Percentiles rank a stretch among this genome's conserved stretches.
These are phyloP conservation scores for Oreochromis grahami DNA, from an alignment of 2,797 vertebrate species.

Conservation along the genomic window DNA sequence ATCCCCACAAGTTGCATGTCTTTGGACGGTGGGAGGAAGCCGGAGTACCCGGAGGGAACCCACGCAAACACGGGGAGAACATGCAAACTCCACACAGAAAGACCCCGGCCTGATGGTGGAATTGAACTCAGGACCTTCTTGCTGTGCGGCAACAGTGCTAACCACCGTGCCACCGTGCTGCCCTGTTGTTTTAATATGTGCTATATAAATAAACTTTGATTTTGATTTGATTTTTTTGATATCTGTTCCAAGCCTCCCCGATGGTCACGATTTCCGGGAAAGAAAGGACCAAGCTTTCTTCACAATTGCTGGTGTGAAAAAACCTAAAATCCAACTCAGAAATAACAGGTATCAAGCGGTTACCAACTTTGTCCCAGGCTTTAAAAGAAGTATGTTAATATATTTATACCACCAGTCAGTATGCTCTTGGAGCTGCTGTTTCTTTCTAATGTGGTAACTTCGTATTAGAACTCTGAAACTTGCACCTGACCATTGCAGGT, in stretches of 20 bases:
- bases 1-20: too few species aligned
- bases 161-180: too few species aligned
- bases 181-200: too few species aligned
- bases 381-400: background rate
- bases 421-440: background rate
- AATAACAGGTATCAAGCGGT: background rate
- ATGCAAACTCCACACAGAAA: too few species aligned
- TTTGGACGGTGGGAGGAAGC: too few species aligned
- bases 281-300: background rate
- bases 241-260: background rate
- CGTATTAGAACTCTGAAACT: background rate
- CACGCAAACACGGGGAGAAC: too few species aligned
- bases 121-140: too few species aligned
- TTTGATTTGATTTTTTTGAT: too few species aligned
- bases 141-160: too few species aligned
- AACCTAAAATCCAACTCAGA: background rate
- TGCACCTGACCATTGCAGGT: background rate
- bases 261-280: fast-evolving
- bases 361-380: background rate
- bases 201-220: too few species aligned
- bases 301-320: background rate
- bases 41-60: too few species aligned
- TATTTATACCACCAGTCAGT: background rate
- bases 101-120: too few species aligned
- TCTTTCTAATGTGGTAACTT: background rate